Evolutionary conservation across 2,113 vertebrate genomes (phyloP).

Genomic region (Hemibagrus wyckioides): DNA sequence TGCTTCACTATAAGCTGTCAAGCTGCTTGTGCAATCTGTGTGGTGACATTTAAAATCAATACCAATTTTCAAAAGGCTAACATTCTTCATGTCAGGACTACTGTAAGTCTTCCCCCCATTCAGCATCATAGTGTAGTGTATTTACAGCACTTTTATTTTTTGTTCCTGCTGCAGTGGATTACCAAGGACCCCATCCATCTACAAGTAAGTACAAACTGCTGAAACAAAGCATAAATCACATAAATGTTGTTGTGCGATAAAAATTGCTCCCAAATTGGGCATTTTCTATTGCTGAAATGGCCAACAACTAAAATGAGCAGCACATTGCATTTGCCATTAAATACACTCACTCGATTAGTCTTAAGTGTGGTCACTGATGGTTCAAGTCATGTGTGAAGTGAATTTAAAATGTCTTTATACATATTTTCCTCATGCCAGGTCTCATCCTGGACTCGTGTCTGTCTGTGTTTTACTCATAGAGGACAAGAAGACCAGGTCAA

Average conservation of each 20-base stretch:
- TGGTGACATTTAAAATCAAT: constrained; percentile 54
- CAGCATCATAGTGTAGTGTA: constrained; percentile 24
- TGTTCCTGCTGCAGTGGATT: not conserved
- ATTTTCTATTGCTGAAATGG: not conserved
- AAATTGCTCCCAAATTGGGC: constrained; percentile 11
- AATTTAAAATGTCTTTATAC: constrained; percentile 22
- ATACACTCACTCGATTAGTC: constrained; percentile 11
- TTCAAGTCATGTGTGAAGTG: not conserved
- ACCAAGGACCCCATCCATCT: not conserved
- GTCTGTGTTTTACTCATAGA: constrained; percentile 34
- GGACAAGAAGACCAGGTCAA: constrained; percentile 40
- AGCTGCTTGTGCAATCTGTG: constrained; percentile 33
- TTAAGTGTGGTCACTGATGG: constrained; percentile 3
- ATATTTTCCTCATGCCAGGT: constrained; percentile 13
- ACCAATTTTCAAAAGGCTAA: constrained; percentile 52
- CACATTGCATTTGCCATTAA: constrained; percentile 1
- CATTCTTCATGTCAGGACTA: constrained; percentile 41
- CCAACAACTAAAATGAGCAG: constrained; percentile 5
- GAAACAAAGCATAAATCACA: not conserved
- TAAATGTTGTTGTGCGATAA: constrained; percentile 8
- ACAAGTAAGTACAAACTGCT: constrained; percentile 13
- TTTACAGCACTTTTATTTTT: constrained; percentile 16
- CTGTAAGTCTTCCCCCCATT: constrained; percentile 32
- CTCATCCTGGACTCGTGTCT: constrained; percentile 16
- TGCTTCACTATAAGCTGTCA: constrained; percentile 48